phyloP scores from a whole-genome alignment of 2,113 vertebrate species.

The Eudorcas thomsonii region DNA sequence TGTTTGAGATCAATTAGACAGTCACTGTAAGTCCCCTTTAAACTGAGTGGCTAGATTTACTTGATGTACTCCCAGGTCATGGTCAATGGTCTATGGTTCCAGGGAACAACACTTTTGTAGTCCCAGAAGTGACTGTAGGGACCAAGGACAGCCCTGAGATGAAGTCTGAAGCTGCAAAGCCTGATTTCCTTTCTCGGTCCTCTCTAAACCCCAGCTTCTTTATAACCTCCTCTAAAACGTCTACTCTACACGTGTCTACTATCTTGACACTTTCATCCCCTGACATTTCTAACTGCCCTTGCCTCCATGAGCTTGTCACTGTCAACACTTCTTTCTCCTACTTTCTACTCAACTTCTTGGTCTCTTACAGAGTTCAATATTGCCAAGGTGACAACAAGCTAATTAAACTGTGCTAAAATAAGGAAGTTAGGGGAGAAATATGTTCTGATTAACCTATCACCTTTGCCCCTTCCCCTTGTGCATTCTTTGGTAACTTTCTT shows the following conservation, averaged over 20 bases:
- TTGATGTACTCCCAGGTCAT: background rate
- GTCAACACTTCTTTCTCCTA: background rate
- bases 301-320: background rate
- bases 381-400: background rate
- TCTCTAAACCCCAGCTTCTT: background rate
- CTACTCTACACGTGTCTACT: background rate
- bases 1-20: background rate
- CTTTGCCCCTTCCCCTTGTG: background rate
- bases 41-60: background rate
- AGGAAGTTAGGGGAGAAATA: background rate
- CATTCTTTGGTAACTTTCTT: background rate
- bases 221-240: background rate
- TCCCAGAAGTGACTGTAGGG: background rate
- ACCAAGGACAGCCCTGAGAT: background rate
- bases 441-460: background rate
- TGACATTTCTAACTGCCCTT: background rate
- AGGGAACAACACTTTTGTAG: background rate
- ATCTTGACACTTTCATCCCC: background rate
- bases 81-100: background rate
- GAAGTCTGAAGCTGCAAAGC: background rate
- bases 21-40: background rate
- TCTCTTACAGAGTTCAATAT: background rate
- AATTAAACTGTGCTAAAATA: slow-evolving; percentile 8
- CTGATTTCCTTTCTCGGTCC: background rate
- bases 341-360: background rate